phyloP scores from a whole-genome alignment of 2,888 invertebrate species.

The Halictus quadricinctus region DNA sequence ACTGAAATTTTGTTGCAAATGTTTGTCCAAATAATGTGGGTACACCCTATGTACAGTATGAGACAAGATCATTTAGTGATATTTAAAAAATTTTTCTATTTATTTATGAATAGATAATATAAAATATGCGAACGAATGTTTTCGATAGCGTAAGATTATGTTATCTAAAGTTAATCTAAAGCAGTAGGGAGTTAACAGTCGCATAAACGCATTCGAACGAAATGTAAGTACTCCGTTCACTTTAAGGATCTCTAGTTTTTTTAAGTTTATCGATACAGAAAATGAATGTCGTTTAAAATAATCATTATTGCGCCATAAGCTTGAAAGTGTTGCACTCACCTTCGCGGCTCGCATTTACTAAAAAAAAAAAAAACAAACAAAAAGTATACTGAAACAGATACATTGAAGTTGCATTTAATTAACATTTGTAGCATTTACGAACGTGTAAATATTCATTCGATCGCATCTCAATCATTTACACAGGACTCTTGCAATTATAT shows the following conservation, averaged over 20 bases:
- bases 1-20: not conserved
- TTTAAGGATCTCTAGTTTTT: not conserved
- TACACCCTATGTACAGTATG: not conserved
- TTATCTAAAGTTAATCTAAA: not conserved
- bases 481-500: not conserved
- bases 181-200: not conserved
- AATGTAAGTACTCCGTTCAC: conserved; percentile 24
- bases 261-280: not conserved
- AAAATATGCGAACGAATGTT: not conserved
- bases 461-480: not conserved
- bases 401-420: not conserved
- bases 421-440: not conserved
- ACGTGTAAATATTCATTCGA: not conserved
- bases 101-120: not conserved
- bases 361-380: not conserved
- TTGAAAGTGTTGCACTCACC: not conserved
- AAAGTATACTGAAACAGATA: not conserved
- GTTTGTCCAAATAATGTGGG: not conserved
- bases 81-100: not conserved
- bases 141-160: not conserved
- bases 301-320: conserved; percentile 2
- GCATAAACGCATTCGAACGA: not conserved
- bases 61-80: not conserved
- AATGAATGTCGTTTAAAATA: not conserved
- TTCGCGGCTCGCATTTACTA: conserved; percentile 6